Evolutionary conservation across 2,113 vertebrate genomes (phyloP).

Genomic region (Python bivittatus): DNA sequence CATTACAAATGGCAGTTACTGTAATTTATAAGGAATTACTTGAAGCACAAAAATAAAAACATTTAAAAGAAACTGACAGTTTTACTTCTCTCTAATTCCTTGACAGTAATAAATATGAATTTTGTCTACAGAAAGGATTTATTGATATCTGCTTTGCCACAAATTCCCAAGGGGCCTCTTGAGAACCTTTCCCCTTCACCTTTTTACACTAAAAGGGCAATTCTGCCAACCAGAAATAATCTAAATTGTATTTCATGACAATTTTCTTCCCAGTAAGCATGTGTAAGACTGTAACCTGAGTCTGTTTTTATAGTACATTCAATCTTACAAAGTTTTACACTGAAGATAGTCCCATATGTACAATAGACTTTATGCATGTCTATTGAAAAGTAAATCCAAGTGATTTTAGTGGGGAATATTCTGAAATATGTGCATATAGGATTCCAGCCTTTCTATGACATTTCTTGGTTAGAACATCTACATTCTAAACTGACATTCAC

Average conservation of each 20-base stretch:
- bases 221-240: background rate
- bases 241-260: background rate
- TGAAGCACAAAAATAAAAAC: slow-evolving; percentile 33
- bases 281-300: background rate
- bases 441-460: background rate
- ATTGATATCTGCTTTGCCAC: background rate
- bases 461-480: background rate
- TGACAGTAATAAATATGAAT: background rate
- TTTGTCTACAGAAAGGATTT: background rate
- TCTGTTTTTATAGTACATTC: background rate
- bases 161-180: background rate
- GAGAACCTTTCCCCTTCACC: background rate
- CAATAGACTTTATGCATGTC: background rate
- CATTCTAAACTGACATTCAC: background rate
- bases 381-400: background rate
- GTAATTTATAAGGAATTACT: slow-evolving; percentile 57
- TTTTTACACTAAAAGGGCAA: background rate
- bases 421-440: background rate
- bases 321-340: background rate
- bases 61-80: slow-evolving; percentile 38
- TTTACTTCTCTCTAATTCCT: slow-evolving; percentile 39
- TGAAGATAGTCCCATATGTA: background rate
- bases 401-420: background rate
- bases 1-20: slow-evolving; percentile 26
- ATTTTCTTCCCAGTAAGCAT: background rate